Evolutionary conservation across 2,888 invertebrate species (phyloP).

Genomic region (Hypena proboscidalis): DNA sequence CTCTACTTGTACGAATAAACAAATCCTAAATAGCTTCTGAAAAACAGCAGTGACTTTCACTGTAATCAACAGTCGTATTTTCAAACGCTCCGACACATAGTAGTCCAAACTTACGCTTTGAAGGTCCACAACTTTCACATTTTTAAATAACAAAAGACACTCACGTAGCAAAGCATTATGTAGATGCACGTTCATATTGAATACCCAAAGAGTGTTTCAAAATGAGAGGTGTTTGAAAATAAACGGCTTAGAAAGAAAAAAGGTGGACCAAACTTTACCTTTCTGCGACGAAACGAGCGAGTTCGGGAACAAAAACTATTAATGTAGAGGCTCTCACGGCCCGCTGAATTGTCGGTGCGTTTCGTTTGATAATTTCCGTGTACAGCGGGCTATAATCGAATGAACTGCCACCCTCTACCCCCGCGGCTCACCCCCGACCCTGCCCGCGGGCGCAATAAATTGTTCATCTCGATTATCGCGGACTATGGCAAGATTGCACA

Average conservation of each 20-base stretch:
- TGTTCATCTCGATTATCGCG: conserved; percentile 68
- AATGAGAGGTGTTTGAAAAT: conserved; percentile 64
- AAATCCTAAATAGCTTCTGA: neutral
- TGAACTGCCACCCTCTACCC: conserved; percentile 58
- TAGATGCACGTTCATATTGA: conserved; percentile 52
- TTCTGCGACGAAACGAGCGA: conserved; percentile 68
- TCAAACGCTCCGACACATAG: conserved; percentile 19
- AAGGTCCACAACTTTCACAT: conserved; percentile 20
- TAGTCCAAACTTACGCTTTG: conserved; percentile 30
- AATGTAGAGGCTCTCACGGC: conserved; percentile 77
- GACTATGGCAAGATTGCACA: conserved; percentile 48
- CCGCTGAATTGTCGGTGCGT: conserved; percentile 79
- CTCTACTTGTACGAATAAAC: neutral
- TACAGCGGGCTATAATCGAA: conserved; percentile 82
- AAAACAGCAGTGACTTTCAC: neutral
- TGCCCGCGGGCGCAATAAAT: conserved; percentile 63
- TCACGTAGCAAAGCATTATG: conserved; percentile 41
- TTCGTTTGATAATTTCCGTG: conserved; percentile 83
- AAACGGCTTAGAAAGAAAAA: conserved; percentile 55
- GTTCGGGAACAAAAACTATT: conserved; percentile 80
- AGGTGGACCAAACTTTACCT: conserved; percentile 55
- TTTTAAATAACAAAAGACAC: conserved; percentile 46
- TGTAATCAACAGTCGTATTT: conserved; percentile 21
- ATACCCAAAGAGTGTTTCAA: conserved; percentile 49
- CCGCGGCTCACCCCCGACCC: conserved; percentile 25